A percentile compares a stretch with the other conserved stretches of the same genome.
Conservation (phyloP, 2,797 vertebrate genomes). For the Pseudochaenichthys georgianus region DNA sequence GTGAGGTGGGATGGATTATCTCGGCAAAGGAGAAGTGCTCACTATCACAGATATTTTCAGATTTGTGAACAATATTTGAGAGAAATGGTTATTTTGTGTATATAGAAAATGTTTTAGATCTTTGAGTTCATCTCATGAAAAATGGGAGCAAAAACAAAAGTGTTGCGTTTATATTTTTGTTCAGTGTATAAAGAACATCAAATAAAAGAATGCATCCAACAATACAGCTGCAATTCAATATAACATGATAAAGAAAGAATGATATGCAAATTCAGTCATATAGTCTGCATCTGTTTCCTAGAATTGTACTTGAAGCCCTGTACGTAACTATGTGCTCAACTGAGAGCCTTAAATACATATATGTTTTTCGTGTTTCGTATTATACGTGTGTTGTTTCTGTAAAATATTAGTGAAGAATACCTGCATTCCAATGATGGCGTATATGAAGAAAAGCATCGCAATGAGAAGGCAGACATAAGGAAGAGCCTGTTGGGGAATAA, state of each 20-base stretch:
- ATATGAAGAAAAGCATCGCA: constrained; percentile 99
- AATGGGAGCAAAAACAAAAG: too few species aligned
- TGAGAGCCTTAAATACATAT: neutral
- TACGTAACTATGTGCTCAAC: neutral
- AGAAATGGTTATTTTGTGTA: too few species aligned
- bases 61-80: too few species aligned
- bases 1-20: too few species aligned
- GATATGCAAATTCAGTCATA: neutral
- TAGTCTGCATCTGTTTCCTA: neutral
- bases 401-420: constrained; percentile 70
- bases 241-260: neutral
- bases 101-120: too few species aligned
- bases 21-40: too few species aligned
- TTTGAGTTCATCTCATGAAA: too few species aligned
- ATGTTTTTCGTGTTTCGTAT: too few species aligned
- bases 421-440: constrained; percentile 99
- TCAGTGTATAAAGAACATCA: neutral
- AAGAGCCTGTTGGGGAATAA: constrained; percentile 89
- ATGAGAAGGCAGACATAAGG: constrained; percentile 99
- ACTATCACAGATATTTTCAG: too few species aligned
- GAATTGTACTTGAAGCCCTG: neutral
- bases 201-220: neutral
- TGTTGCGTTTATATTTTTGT: too few species aligned
- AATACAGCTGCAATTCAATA: neutral
- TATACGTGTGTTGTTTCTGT: neutral